Conservation (phyloP, 1,140 invertebrate species). For the Hormaphis cornu region DNA sequence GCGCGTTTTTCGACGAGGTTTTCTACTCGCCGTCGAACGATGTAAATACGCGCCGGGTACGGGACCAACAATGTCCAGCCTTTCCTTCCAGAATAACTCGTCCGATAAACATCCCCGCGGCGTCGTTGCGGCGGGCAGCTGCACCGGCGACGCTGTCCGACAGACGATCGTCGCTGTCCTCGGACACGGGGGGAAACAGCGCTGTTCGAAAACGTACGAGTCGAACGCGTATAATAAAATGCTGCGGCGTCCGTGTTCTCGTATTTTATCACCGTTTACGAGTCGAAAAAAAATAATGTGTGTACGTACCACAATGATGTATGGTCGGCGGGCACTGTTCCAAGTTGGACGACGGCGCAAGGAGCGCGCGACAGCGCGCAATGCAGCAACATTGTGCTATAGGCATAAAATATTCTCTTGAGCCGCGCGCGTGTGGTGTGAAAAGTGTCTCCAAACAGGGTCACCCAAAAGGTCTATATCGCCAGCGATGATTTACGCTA, state of each 20-base stretch:
- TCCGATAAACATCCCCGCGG: neutral
- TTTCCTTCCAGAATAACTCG: neutral
- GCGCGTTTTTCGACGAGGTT: too few species aligned
- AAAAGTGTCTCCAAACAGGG: slow-evolving; percentile 20
- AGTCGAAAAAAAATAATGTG: neutral
- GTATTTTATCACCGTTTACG: slow-evolving; percentile 15
- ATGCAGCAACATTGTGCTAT: neutral
- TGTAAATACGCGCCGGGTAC: too few species aligned
- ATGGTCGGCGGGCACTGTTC: neutral
- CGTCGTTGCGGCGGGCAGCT: neutral
- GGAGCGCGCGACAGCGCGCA: neutral
- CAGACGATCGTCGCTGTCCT: too few species aligned
- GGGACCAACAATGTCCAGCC: too few species aligned
- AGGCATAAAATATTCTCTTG: neutral
- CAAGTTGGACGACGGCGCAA: neutral
- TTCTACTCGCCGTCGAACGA: too few species aligned
- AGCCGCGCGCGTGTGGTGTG: neutral
- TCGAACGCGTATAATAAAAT: neutral
- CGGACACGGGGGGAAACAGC: too few species aligned
- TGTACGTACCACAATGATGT: neutral
- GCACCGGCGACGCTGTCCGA: neutral
- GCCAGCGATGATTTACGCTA: slow-evolving; percentile 22
- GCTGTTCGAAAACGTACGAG: neutral
- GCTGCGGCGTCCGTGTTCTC: neutral
- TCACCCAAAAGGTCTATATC: neutral